Conservation (phyloP, 1,140 invertebrate species). For the Pseudomyrmex concolor region DNA sequence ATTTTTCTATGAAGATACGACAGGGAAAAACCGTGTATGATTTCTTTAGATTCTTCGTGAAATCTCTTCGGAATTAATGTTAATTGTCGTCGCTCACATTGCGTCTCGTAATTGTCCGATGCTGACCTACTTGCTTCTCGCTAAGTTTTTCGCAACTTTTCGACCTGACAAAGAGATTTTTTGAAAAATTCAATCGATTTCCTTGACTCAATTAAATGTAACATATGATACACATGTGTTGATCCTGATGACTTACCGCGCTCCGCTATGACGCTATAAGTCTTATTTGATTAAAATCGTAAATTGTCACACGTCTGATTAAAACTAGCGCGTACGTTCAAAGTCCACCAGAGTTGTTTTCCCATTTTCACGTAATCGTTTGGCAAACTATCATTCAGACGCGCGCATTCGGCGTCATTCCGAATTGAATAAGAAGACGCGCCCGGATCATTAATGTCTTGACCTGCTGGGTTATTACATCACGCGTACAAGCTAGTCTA, state of each 20-base stretch:
- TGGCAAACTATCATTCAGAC: constrained; percentile 22
- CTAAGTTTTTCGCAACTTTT: too few species aligned
- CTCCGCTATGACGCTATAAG: neutral
- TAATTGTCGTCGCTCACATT: neutral
- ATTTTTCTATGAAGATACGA: neutral
- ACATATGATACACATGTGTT: too few species aligned
- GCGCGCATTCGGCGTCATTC: constrained; percentile 29
- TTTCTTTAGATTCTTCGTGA: too few species aligned
- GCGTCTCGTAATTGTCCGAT: neutral
- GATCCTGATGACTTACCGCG: neutral
- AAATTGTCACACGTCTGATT: constrained; percentile 33
- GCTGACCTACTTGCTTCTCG: neutral
- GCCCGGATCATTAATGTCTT: constrained; percentile 50
- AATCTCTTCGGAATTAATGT: too few species aligned
- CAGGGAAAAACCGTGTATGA: too few species aligned
- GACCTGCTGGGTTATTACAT: constrained; percentile 41
- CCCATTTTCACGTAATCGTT: constrained; percentile 53
- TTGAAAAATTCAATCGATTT: neutral
- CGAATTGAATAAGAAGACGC: constrained; percentile 34
- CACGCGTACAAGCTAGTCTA: constrained; percentile 25
- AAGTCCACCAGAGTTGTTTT: constrained; percentile 64
- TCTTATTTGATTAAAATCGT: neutral
- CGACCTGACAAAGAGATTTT: neutral
- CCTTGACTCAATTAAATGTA: neutral
- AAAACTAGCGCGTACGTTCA: constrained; percentile 30